These are phyloP conservation scores for Ricordea florida DNA, from an alignment of 92 coral and sea anemone species.

Conservation along the genomic window DNA sequence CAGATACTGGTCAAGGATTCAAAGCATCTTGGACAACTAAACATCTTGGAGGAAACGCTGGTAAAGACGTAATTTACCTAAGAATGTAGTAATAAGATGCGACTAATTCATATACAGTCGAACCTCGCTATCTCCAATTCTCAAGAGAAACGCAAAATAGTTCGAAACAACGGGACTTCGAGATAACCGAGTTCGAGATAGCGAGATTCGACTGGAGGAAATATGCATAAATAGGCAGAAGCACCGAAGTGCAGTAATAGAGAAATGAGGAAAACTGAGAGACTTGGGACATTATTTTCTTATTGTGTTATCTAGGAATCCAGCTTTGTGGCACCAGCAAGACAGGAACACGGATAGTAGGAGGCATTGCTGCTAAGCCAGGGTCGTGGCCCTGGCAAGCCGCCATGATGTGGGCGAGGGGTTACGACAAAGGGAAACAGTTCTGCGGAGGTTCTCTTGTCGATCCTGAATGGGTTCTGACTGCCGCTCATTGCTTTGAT, in stretches of 20 bases:
- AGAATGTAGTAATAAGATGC: neutral
- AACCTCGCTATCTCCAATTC: too few species aligned
- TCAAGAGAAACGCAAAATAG: too few species aligned
- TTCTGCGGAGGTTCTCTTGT: slow-evolving; percentile 82
- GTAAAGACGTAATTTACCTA: too few species aligned
- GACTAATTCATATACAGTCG: neutral
- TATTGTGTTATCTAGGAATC: slow-evolving; percentile 14
- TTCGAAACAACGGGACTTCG: too few species aligned
- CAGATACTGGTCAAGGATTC: slow-evolving; percentile 74
- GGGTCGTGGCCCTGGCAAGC: slow-evolving; percentile 91
- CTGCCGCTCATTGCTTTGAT: slow-evolving; percentile 86
- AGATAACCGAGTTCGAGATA: too few species aligned
- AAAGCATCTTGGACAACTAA: slow-evolving; percentile 69
- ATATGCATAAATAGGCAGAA: neutral
- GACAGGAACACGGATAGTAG: slow-evolving; percentile 77
- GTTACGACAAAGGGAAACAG: slow-evolving; percentile 68
- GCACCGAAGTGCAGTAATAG: neutral
- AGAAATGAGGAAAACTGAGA: neutral
- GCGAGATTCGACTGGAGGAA: too few species aligned
- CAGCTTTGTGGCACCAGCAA: slow-evolving; percentile 76
- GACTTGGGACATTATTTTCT: neutral
- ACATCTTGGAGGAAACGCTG: slow-evolving; percentile 29
- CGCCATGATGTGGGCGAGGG: slow-evolving; percentile 75
- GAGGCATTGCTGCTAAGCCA: slow-evolving; percentile 81
- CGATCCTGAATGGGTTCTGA: slow-evolving; percentile 73